Evolutionary conservation across 92 coral and sea anemone genomes (phyloP), one percentile per base, ranked within the genome.

Genomic region (Paramuricea clavata): DNA sequence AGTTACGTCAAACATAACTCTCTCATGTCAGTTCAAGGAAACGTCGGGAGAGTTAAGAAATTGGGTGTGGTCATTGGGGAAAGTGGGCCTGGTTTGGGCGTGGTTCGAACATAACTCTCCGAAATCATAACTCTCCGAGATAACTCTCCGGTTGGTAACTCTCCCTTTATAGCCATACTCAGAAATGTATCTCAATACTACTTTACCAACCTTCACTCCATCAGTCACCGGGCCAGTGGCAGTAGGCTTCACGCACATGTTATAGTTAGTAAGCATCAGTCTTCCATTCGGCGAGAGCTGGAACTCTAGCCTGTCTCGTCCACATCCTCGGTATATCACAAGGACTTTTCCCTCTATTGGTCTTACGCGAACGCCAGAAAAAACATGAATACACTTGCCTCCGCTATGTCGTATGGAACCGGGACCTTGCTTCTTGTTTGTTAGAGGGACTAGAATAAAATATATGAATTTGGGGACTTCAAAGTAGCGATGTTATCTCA

Each of bases 361-460:
- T 60, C 86, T 91, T 0, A 10, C 22, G 30, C 2, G 82, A 33
- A 91, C 98, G 30, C 98, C 97, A 1, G 50, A 28, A 19, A 61
- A 52, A 2, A 96, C 90, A 74, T 96, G 98, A 31, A 94, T 32
- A 71, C 99, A 96, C 81, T 84, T 93, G 21, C 94, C 95, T 82
- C 92, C 89, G 2, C 84, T 81, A 15, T 96, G 98, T 44, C 89
- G 96, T 32, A 96, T 81, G 0, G 99, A 96, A 12, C 99, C 99
- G 8, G 99, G 99, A 1, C 99, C 99, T 32, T 89, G 87, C 2
- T 79, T 26, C 59, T 79, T 79, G 59, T 79, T 27, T 22, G 17
- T 30, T 0, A 79, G 84, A 42, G 34, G 19, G 4, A 73, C 84
- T 79, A 25, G 67, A 61, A 72, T 17, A 72, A 36, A 34, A 11